phyloP scores from a whole-genome alignment of 2,113 vertebrate species.

The Mormyrus lacerda region DNA sequence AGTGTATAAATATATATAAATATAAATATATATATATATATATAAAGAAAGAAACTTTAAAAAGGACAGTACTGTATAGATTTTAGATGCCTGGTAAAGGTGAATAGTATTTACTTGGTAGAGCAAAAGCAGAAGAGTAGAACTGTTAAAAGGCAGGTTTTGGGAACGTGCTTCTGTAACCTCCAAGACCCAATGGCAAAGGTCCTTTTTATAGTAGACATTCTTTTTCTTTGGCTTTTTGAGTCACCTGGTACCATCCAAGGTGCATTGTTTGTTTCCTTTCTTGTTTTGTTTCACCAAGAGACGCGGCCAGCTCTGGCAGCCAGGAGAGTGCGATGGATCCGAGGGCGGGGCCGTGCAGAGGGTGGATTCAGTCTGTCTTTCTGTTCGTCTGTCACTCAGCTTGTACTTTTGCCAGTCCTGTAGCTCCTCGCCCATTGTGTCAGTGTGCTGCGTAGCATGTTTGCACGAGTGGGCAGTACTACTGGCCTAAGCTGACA shows the following conservation, averaged over 20 bases:
- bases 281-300: constrained; percentile 39
- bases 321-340: constrained; percentile 67
- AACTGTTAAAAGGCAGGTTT: constrained; percentile 63
- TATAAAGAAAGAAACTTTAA: constrained; percentile 30
- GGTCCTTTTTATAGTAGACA: constrained; percentile 53
- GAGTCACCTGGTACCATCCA: constrained; percentile 53
- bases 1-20: constrained; percentile 74
- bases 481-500: constrained; percentile 46
- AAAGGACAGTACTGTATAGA: constrained; percentile 73
- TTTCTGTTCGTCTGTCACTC: constrained; percentile 35
- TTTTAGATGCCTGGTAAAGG: constrained; percentile 69
- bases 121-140: constrained; percentile 63
- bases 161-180: constrained; percentile 60
- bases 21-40: constrained; percentile 48
- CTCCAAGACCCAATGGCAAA: constrained; percentile 41
- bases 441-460: constrained; percentile 45
- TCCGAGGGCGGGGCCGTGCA: constrained; percentile 57
- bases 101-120: constrained; percentile 67
- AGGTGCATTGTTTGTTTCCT: constrained; percentile 46
- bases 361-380: constrained; percentile 31
- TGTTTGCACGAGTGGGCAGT: constrained; percentile 45
- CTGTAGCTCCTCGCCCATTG: constrained; percentile 39
- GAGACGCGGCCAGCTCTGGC: constrained; percentile 67
- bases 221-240: constrained; percentile 46
- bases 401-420: constrained; percentile 52